Evolutionary conservation across 2,797 vertebrate genomes (phyloP), one percentile per base, ranked within the genome.

Genomic region (Eulemur mongoz): DNA sequence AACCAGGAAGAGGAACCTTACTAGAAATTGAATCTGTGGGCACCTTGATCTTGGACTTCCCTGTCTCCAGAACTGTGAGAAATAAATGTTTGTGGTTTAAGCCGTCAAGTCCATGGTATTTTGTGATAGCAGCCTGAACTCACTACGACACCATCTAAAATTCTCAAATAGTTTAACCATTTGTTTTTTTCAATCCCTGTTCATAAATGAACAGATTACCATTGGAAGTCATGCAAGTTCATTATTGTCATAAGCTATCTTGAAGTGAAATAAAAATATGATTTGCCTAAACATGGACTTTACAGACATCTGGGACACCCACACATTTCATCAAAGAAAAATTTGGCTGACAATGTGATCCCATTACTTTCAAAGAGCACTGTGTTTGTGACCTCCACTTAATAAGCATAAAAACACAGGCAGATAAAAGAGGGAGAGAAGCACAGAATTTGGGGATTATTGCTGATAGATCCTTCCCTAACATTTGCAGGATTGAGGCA

Each of bases 401-500:
- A 85, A 73, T 86, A 95, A 86, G 30, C 96, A 91, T 89, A 98
- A 94, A 96, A 98, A 89, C 78, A 97, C 0, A 96, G 81, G 78
- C 3, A 95, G 11, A 65, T 79, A 57, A 73, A 91, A 85, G 7
- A 7, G 32, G 25, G 7, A 18, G 20, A 11, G n/a, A 57, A n/a
- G 85, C 4, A 52, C 3, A 40, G 4, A 38, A 67, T 38, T 91
- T 88, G 76, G 54, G 17, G 8, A 72, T 86, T 83, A 81, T n/a
- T 91, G 32, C 15, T 67, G 32, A 76, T 9, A 91, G 82, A 70
- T 57, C 38, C n/a, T 82, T 61, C 38, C 38, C 35, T 70, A 94
- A 89, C 23, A 91, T 96, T 93, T 81, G n/a, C 30, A 48, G 22
- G 30, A 75, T 2, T 70, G 0, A 35, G 61, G 45, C 27, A 92